These are phyloP conservation scores for Spinus pinus DNA, from an alignment of 2,797 vertebrate species.

Conservation along the genomic window DNA sequence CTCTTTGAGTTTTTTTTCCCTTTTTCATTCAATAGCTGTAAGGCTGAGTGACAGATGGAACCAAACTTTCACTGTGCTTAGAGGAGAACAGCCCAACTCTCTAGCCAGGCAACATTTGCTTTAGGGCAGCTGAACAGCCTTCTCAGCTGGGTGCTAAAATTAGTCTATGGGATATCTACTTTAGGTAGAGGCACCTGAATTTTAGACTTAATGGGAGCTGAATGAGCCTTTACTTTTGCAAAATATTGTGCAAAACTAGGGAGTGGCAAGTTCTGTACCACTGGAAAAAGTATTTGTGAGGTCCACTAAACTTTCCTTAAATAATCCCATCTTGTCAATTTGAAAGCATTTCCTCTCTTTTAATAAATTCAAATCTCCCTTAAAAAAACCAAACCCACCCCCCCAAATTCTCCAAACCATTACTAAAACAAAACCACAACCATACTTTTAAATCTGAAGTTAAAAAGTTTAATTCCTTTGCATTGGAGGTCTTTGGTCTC, in stretches of 20 bases:
- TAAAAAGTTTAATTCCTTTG: background rate
- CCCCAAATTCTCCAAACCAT: fast-evolving
- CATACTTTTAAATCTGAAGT: background rate
- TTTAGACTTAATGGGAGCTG: background rate
- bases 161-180: background rate
- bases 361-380: background rate
- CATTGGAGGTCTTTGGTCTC: background rate
- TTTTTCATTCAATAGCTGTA: background rate
- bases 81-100: background rate
- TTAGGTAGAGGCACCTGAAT: background rate
- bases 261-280: background rate
- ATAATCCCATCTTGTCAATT: background rate
- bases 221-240: background rate
- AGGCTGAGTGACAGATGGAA: background rate
- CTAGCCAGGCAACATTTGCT: background rate
- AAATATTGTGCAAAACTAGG: background rate
- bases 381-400: fast-evolving
- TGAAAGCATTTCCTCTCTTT: background rate
- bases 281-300: background rate
- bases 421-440: background rate
- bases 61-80: background rate
- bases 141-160: background rate
- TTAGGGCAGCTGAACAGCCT: background rate
- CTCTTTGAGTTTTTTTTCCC: background rate
- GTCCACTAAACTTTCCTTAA: background rate